Evolutionary conservation across 1,140 invertebrate genomes (phyloP), one percentile per base, ranked within the genome.

Genomic region (Megathymus violae): DNA sequence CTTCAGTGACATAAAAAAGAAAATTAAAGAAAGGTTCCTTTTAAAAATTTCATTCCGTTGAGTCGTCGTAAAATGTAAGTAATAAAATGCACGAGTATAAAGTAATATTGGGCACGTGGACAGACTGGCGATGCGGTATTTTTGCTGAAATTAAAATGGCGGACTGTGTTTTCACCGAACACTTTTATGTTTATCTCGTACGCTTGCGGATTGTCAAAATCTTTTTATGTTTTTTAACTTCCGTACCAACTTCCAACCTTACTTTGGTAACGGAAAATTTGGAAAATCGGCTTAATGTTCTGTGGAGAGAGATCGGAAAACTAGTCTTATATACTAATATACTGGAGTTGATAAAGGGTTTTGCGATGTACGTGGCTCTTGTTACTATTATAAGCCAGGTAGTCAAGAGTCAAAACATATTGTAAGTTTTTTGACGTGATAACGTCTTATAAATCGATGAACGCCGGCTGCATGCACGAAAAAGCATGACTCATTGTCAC

Each of bases 131-230:
- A 54, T 36, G 14, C 22, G 34, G 50, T 17, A 17, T 40, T 40
- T 52, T 52, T 36, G 50, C 50, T 34, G 25, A 52, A 52, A 52
- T 52, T 52, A 52, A 52, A 52, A 52, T 52, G 50, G 50, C 36
- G 34, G 27, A 13, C 46, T 13, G 14, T 11, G n/a, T 22, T 38
- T 36, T 31, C 22, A 31, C 15, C 16, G n/a, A 52, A 40, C 16
- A 40, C 34, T 40, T 52, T 52, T 52, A 52, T 52, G 50, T 52
- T 51, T 40, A 38, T 40, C 1, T 22, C 13, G 34, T 4, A 40
- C 34, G 50, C 34, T 19, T 40, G 17, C 14, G 17, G 50, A 52
- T 16, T 52, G 50, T 17, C 34, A 52, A 52, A 40, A 16, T 40
- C 10, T 22, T 40, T 51, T 51, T 17, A 51, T 51, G 27, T 36